Percentiles rank a stretch among this genome's conserved stretches.
phyloP scores from a whole-genome alignment of 2,113 vertebrate species.

The Osmerus mordax region DNA sequence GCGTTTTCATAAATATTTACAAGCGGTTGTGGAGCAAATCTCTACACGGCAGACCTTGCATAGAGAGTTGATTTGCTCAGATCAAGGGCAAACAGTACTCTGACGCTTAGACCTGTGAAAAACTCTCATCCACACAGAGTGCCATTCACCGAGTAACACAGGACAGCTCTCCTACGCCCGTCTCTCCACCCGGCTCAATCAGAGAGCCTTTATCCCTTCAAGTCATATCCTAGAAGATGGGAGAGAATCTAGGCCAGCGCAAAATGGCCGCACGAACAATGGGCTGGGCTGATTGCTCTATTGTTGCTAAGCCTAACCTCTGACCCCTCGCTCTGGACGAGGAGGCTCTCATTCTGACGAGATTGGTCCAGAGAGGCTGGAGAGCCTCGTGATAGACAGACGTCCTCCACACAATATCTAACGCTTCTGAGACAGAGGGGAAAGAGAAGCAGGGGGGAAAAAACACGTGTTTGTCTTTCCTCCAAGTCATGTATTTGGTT shows the following conservation, averaged over 20 bases:
- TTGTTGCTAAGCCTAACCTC: slow-evolving; percentile 63
- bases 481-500: too few species aligned
- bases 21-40: slow-evolving; percentile 38
- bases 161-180: slow-evolving; percentile 23
- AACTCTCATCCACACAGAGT: slow-evolving; percentile 4
- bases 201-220: slow-evolving; percentile 62
- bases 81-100: slow-evolving; percentile 56
- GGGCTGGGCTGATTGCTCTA: slow-evolving; percentile 65
- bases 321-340: slow-evolving; percentile 63
- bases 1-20: not conserved
- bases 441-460: not conserved
- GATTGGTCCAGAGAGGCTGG: slow-evolving; percentile 63
- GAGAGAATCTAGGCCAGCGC: slow-evolving; percentile 45
- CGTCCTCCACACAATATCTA: slow-evolving; percentile 49
- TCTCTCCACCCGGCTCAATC: slow-evolving; percentile 54
- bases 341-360: slow-evolving; percentile 62
- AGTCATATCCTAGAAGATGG: slow-evolving; percentile 57
- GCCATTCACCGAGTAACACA: slow-evolving; percentile 16
- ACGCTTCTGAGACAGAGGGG: not conserved
- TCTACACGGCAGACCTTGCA: slow-evolving; percentile 51
- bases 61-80: slow-evolving; percentile 53
- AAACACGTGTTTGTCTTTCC: too few species aligned
- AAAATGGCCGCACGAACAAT: slow-evolving; percentile 65
- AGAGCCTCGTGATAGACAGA: slow-evolving; percentile 54
- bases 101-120: slow-evolving; percentile 23